Base-by-base conservation (phyloP, 2,113 vertebrate genomes). In the Tyrannus savana region DNA sequence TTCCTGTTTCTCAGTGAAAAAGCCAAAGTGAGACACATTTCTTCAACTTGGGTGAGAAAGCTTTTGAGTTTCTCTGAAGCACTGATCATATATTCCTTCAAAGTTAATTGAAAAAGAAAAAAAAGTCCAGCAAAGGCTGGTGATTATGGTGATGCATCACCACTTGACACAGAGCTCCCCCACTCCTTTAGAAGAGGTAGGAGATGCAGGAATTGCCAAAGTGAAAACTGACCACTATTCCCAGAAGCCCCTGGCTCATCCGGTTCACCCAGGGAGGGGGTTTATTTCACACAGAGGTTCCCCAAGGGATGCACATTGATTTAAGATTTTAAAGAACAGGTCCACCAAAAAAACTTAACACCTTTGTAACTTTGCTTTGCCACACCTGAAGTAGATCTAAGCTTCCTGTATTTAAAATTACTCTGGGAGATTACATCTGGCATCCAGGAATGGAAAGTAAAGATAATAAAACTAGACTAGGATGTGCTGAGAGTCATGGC, bases 301-400 rank as follows among this genome's bases (percentile, higher is more conserved):
- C 55, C 55, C 42, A 62, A 24, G 10, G 10, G 50, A 62, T 16
- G 15, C 16, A 60, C 0, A 0, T 44, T 64, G 53, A 30, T 59
- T 79, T 41, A 72, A 56, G 7, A 60, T 50, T 73, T 56, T 68
- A 58, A 74, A 30, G 39, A 84, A 55, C 5, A 3, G 84, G 39
- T 4, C 19, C 42, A 28, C 15, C 3, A 17, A 49, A 46, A 72
- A 53, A 66, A 39, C 21, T 24, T 52, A 74, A 18, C 21, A 44
- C 27, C 37, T 52, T 6, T 37, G 13, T 30, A 88, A 42, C 23
- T 72, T 47, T 44, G 39, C 8, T 72, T 80, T 82, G 46, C 60
- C 28, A 44, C 23, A 37, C 7, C 17, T 37, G 12, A 90, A 72
- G 11, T 7, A 60, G 9, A 14, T 35, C 19, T 68, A 68, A 59